These are phyloP conservation scores for Argyresthia albistria DNA, from an alignment of 2,888 invertebrate genomes.

Conservation along the genomic window DNA sequence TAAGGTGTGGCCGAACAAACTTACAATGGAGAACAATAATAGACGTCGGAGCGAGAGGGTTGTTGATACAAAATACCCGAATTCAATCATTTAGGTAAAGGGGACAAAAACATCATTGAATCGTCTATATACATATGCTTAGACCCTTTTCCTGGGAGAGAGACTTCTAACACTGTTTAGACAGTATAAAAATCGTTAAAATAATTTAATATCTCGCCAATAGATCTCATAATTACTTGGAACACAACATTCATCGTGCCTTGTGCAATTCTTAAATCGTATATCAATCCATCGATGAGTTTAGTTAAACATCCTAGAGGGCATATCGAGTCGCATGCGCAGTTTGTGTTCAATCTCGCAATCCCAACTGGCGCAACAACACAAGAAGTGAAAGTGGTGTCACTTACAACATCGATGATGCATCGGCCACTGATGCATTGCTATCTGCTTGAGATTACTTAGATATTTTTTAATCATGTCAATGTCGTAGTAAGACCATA, in stretches of 20 bases:
- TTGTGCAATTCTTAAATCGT: not conserved
- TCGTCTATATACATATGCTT: no score
- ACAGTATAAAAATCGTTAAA: not conserved
- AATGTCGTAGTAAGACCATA: not conserved
- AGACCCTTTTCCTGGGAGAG: no score
- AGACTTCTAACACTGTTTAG: not conserved
- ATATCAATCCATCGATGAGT: not conserved
- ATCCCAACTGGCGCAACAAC: slow-evolving; percentile 32
- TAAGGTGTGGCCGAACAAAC: no score
- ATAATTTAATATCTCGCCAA: not conserved
- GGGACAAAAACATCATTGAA: no score
- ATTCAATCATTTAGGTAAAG: no score
- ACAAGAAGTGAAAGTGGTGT: slow-evolving; percentile 53
- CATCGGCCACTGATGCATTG: slow-evolving; percentile 53
- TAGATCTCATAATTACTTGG: not conserved
- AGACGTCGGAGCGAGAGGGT: no score
- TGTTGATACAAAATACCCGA: no score
- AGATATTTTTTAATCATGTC: not conserved
- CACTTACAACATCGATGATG: slow-evolving; percentile 59
- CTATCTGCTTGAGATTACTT: slow-evolving; percentile 19
- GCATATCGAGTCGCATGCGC: not conserved
- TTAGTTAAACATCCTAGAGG: not conserved
- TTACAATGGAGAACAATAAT: no score
- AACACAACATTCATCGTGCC: no score
- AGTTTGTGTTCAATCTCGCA: slow-evolving; percentile 2